These are phyloP conservation scores for Halyomorpha halys DNA, from an alignment of 1,140 invertebrate genomes.

Conservation along the genomic window DNA sequence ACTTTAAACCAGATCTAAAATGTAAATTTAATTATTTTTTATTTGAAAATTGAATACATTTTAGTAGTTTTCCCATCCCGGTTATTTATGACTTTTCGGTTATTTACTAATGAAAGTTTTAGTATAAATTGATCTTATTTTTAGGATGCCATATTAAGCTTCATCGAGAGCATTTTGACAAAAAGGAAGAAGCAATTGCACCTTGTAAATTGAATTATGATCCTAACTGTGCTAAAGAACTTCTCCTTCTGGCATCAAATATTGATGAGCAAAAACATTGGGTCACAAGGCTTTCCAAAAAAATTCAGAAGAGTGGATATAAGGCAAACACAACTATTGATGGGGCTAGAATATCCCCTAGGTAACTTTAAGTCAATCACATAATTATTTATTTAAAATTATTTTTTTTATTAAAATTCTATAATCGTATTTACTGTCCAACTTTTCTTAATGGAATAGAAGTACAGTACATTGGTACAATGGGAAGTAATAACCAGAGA, in stretches of 20 bases:
- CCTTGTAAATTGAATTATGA: conserved; percentile 90
- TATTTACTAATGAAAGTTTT: no score
- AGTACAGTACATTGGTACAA: no score
- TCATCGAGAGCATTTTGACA: conserved; percentile 85
- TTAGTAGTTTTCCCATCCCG: no score
- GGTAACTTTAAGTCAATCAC: conserved; percentile 37
- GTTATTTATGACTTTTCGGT: no score
- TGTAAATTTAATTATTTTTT: no score
- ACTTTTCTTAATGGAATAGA: no score
- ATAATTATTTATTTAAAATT: not conserved
- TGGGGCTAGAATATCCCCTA: conserved; percentile 53
- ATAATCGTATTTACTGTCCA: not conserved
- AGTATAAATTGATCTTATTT: conserved; percentile 22
- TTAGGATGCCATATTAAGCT: conserved; percentile 93
- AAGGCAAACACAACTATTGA: conserved; percentile 65
- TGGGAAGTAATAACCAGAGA: no score
- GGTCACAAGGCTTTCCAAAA: conserved; percentile 80
- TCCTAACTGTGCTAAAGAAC: conserved; percentile 82
- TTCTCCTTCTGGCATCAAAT: conserved; percentile 72
- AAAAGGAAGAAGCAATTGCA: conserved; percentile 70
- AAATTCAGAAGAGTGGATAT: conserved; percentile 88
- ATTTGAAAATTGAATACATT: no score
- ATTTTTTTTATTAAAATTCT: not conserved
- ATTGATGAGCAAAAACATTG: conserved; percentile 84
- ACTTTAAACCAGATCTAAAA: no score